Evolutionary conservation across 1,140 invertebrate species (phyloP), one percentile per base, ranked within the genome.

Genomic region (Protaetia brevitarsis): DNA sequence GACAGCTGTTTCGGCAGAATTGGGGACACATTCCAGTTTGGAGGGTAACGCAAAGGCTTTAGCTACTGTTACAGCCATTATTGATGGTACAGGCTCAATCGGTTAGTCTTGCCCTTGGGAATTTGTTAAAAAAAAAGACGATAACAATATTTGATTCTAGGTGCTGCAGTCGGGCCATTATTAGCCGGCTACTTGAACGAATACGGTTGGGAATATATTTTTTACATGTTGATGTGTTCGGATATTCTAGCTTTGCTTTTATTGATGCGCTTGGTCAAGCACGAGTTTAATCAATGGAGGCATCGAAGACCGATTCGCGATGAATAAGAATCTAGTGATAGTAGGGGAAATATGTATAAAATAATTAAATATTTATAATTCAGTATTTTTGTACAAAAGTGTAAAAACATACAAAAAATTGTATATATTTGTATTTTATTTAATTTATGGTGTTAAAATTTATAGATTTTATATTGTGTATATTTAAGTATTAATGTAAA

Each of bases 11-110:
- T 95, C 94, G 58, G 93, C 96, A 8, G 95, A 98, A 77, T 81
- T 98, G 1, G 96, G 95, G 69, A 93, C 93, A 1, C 95, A 97
- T 82, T 84, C 87, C 65, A 90, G 88, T 67, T 81, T 98, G 36
- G 85, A 88, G 62, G 91, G 91, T 0, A 94, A 95, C 81, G 82
- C 93, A 0, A 93, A 91, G 79, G 96, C 96, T 8, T 78, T 98
- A 45, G 95, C 96, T 2, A 98, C 96, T 1, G 96, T 98, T 0
- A 95, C 96, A 10, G 93, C 96, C 7, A 97, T 98, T 70, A 97
- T 98, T 63, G 96, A 98, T 81, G 96, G 96, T 30, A 98, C 95
- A 3, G 95, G 95, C 0, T 96, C 93, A 59, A 89, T 96, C 64
- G 91, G 89, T 51, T 45, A 6, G n/a, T 45, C 13, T 28, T n/a